Evolutionary conservation across 1,140 invertebrate species (phyloP).

Genomic region (Drosophila truncata): DNA sequence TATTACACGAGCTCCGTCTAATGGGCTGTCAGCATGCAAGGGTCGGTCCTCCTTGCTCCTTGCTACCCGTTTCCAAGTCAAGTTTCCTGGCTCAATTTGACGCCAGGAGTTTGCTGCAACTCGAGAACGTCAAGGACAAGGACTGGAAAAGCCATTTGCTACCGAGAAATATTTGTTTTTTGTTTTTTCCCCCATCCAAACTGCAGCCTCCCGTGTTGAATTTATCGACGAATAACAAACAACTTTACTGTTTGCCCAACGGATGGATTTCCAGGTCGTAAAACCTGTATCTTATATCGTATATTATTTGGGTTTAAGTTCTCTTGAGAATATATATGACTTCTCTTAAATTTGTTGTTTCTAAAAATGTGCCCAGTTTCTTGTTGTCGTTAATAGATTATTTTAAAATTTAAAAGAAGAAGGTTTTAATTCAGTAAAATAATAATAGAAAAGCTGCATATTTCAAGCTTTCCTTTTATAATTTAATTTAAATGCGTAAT

Average conservation of each 20-base stretch:
- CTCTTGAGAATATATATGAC: not conserved
- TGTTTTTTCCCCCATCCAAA: not conserved
- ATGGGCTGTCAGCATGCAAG: constrained; percentile 76
- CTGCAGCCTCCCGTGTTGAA: constrained; percentile 27
- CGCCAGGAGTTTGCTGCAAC: constrained; percentile 39
- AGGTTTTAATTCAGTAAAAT: not conserved
- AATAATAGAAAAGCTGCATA: not conserved
- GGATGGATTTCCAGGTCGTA: not conserved
- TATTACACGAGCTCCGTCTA: constrained; percentile 55
- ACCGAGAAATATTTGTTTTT: constrained; percentile 8
- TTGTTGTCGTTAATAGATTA: too few species aligned
- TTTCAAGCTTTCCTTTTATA: not conserved
- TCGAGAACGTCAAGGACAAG: constrained; percentile 49
- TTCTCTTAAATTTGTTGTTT: not conserved
- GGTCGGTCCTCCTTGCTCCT: constrained; percentile 1
- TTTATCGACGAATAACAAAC: constrained; percentile 4
- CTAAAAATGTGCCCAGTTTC: not conserved
- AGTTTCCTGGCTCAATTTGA: constrained; percentile 37
- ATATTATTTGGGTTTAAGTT: not conserved
- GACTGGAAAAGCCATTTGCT: constrained; percentile 21
- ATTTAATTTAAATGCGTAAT: not conserved
- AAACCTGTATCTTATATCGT: not conserved
- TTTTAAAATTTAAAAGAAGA: not conserved
- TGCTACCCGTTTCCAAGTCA: not conserved
- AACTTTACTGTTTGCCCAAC: not conserved